Evolutionary conservation across 1,140 invertebrate genomes (phyloP), one percentile per base, ranked within the genome.

Genomic region (Bilobella aurantiaca): DNA sequence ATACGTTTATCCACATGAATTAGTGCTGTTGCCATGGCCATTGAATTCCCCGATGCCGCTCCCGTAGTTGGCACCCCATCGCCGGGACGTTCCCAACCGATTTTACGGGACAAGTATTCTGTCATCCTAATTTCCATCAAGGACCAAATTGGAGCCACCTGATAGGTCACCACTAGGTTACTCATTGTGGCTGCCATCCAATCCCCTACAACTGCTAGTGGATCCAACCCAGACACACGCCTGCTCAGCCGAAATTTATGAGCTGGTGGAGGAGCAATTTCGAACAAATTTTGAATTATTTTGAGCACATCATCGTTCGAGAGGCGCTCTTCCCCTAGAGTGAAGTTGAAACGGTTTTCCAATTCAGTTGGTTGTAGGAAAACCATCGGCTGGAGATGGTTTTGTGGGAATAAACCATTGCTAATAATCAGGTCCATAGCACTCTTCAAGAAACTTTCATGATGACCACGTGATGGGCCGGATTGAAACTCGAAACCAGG

Each of bases 1-100:
- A 86, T 80, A 63, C 90, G 83, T 12, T 91, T 90, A 74, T 85
- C 84, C 60, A 81, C 80, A 67, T 84, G 77, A 74, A 89, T 87
- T 32, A 94, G 80, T 1, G 94, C 94, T 65, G 91, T 84, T 74
- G 89, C 88, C 62, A 98, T 90, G 14, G 89, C 93, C 75, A 97
- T 98, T 64, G 93, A 87, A 75, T 97, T 98, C 1, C 93, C 88
- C 69, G 96, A 87, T 0, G 91, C 93, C 0, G 93, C 94, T 42
- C 94, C 94, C 12, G 94, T 94, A 73, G 89, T 90, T 77, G 97
- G 96, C 57, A 97, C 91, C 0, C 91, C 94, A 78, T 92, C 90
- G 14, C 87, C 86, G 0, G 84, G 85, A 42, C 86, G 88, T 16
- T 83, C 78, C 2, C 88, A 97, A 0, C 94, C 94, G 37, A 97